Evolutionary conservation across 2,113 vertebrate species (phyloP), one percentile per base, ranked within the genome.

Genomic region (Cyphomyrus plagiostoma): DNA sequence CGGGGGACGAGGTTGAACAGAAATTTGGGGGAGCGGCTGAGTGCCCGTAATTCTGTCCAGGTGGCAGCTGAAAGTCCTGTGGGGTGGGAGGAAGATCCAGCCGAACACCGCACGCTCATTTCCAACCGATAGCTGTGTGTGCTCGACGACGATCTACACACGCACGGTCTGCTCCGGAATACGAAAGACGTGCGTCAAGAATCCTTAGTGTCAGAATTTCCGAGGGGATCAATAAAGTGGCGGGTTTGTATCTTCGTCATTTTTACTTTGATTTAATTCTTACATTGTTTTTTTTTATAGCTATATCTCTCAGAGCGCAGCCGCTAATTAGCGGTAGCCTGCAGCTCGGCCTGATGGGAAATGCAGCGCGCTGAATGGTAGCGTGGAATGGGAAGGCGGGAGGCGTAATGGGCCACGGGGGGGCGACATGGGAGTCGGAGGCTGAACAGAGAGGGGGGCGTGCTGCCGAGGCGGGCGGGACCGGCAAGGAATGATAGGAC

Each of bases 261-360:
- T 80, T 80, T 80, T 80, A 19, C 74, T 39, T 80, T 39, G 42
- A 39, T 77, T 77, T 42, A 35, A 80, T 80, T 80, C 17, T 6
- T 70, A 30, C 77, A 87, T 53, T 50, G 56, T 48, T 46, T 77
- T 74, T n/a, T n/a, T 70, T 90, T 80, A 85, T 83, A 85, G 77
- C 80, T 90, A 52, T 50, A 58, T 66, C 80, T 89, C 89, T 91
- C 91, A 88, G 80, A 90, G 82, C 85, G 83, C 88, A 84, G 90
- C 58, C 45, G 82, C 90, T 93, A 92, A 93, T 93, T 91, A 91
- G 91, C 58, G 42, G 86, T 89, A 90, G 92, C 90, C 77, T 56
- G 66, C 89, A 92, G 91, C 90, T 90, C 4, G 56, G 92, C 88
- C 90, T 91, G 74, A 90, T 91, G 90, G 91, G 91, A 91, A 90